Evolutionary conservation across 1,140 invertebrate species (phyloP), one percentile per base, ranked within the genome.

Genomic region (Drosophila sechellia): DNA sequence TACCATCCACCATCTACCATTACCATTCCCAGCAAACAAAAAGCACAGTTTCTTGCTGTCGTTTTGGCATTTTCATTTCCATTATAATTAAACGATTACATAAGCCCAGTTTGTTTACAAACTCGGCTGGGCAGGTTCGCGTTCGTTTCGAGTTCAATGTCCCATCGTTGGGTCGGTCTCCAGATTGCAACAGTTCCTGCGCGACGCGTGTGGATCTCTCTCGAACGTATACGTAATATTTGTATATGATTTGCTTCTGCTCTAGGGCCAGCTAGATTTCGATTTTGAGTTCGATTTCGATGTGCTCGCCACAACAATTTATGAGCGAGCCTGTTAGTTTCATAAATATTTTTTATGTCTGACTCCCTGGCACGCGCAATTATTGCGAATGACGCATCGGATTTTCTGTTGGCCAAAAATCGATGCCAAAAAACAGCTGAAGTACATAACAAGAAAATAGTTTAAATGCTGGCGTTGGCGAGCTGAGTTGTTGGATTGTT

Each of bases 141-240:
- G 56, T 87, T 89, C 35, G 55, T 89, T 89, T 89, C 84, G 84
- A 89, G 84, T 89, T 89, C 84, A 89, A 89, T 89, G 84, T 89
- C 84, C 84, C 84, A 78, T 70, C 76, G 49, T 35, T 49, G 52
- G 42, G 63, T 68, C 37, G 42, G 63, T 68, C 37, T 27, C 22
- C 20, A 45, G 78, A 87, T 87, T 87, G 84, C 84, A 87, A 87
- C 79, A 87, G 79, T 75, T 87, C 84, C 84, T 79, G 69, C 57
- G 48, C 63, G 78, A 76, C 45, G 66, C 52, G 77, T 76, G 69
- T 81, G 76, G 84, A 90, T 89, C 75, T 89, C 79, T 86, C 83
- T 86, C 75, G 83, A 86, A 81, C 79, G 87, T 78, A 63, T 69
- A 22, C 31, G 56, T 43, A 43, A 46, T 25, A 37, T 40, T 20